Evolutionary conservation across 2,888 invertebrate genomes (phyloP), one percentile per base, ranked within the genome.

Genomic region (Halocaridina rubra): DNA sequence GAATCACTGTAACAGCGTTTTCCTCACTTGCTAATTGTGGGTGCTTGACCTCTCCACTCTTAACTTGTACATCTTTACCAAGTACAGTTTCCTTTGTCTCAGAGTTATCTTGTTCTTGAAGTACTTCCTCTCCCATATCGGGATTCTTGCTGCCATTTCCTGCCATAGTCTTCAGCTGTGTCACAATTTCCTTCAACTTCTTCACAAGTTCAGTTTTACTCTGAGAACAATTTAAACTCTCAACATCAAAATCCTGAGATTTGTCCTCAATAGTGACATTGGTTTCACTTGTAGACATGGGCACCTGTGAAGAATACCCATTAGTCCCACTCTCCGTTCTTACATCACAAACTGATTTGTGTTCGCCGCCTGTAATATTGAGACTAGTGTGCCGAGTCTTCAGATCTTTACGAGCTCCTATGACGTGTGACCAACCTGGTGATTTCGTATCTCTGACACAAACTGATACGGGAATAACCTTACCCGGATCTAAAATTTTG

Each of bases 381-480:
- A 88, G 46, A 16, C 86, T 82, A 2, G 77, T 77, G 10, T 84
- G 86, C 0, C 84, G 77, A 0, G 67, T 33, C 19, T 77, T 77
- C 8, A 88, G 46, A 33, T 88, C 88, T 29, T 79, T 86, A 7
- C 80, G 64, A 10, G 88, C 88, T 2, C 88, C 84, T 24, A 46
- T 81, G 2, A 88, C 75, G 33, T 86, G 86, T 30, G 88, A 88
- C 88, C 88, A 88, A 0, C 88, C 86, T 19, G 88, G 88, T n/a
- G 86, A 86, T 46, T 84, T 84, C 19, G 77, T 67, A 27, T 67
- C 61, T 74, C 69, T 80, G 29, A 74, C 74, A 74, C 30, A 69
- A 10, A 79, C 67, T 0, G 75, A 46, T n/a, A 53, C 39, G 4
- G 78, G 77, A 5, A 71, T 16, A 16, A 19, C 22, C 53, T 86